A percentile compares a stretch with the other conserved stretches of the same genome.
Evolutionary conservation across 2,888 invertebrate genomes (phyloP).

Genomic region (Resseliella maxima): DNA sequence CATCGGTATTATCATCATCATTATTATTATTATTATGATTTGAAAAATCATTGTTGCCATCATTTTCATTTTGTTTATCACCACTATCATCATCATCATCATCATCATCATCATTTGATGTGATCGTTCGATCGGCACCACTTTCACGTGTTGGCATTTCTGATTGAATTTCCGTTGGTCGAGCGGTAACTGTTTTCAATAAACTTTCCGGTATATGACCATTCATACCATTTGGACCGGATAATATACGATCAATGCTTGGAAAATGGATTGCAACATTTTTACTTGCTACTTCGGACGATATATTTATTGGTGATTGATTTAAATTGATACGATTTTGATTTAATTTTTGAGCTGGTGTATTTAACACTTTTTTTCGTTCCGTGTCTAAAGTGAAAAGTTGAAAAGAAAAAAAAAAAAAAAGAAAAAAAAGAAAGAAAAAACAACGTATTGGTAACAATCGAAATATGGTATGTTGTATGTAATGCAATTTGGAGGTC

Average conservation of each 20-base stretch:
- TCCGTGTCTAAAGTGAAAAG: constrained; percentile 37
- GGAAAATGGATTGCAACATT: constrained; percentile 72
- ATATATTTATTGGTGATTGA: constrained; percentile 44
- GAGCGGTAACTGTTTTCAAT: constrained; percentile 75
- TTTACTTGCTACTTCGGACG: constrained; percentile 63
- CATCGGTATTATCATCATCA: constrained; percentile 55
- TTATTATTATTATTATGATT: constrained; percentile 54
- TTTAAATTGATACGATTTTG: constrained; percentile 59
- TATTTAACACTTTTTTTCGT: constrained; percentile 78
- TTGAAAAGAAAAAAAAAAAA: neutral
- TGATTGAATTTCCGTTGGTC: constrained; percentile 65
- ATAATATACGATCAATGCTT: constrained; percentile 85
- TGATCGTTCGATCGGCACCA: neutral
- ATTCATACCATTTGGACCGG: constrained; percentile 82
- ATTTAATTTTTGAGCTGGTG: constrained; percentile 74
- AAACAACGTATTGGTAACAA: neutral
- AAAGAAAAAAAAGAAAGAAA: too few relatives aligned
- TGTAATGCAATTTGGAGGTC: too few relatives aligned
- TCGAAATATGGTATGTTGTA: neutral
- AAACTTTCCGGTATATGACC: constrained; percentile 85
- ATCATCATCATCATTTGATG: constrained; percentile 55
- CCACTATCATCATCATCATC: constrained; percentile 57
- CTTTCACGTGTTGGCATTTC: neutral
- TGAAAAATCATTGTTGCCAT: constrained; percentile 53
- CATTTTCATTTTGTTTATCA: constrained; percentile 23